These are phyloP conservation scores for Hiodon tergisus DNA, from an alignment of 2,113 vertebrate species.

Conservation along the genomic window DNA sequence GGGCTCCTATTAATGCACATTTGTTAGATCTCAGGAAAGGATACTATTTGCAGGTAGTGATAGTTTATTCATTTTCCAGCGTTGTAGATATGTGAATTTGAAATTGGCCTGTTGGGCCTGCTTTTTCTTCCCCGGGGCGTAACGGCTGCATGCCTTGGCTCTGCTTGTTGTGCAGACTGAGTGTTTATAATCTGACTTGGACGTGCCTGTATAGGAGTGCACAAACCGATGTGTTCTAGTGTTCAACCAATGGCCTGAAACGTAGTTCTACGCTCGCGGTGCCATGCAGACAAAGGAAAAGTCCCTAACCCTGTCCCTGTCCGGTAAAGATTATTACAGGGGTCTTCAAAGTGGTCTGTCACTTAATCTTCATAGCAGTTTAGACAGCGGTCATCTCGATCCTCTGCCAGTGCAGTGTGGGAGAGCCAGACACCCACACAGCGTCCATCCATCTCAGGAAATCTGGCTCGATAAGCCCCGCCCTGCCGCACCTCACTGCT, in stretches of 20 bases:
- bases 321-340: constrained; percentile 7
- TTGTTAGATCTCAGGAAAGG: not conserved
- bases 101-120: not conserved
- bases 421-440: not conserved
- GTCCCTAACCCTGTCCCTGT: not conserved
- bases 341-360: constrained; percentile 15
- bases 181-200: not conserved
- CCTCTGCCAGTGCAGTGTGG: constrained; percentile 10
- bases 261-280: too few species aligned
- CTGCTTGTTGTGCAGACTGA: not conserved
- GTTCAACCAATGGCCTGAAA: not conserved
- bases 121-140: not conserved
- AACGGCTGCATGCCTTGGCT: not conserved
- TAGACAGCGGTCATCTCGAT: constrained; percentile 18
- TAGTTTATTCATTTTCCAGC: not conserved
- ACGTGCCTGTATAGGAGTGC: not conserved
- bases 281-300: constrained; percentile 3
- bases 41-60: too few species aligned
- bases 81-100: not conserved
- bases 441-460: not conserved
- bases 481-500: too few species aligned
- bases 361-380: constrained; percentile 17
- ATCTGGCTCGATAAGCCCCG: too few species aligned
- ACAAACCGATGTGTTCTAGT: not conserved
- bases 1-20: not conserved